Evolutionary conservation across 2,888 invertebrate genomes (phyloP).

Genomic region (Griposia aprilina): DNA sequence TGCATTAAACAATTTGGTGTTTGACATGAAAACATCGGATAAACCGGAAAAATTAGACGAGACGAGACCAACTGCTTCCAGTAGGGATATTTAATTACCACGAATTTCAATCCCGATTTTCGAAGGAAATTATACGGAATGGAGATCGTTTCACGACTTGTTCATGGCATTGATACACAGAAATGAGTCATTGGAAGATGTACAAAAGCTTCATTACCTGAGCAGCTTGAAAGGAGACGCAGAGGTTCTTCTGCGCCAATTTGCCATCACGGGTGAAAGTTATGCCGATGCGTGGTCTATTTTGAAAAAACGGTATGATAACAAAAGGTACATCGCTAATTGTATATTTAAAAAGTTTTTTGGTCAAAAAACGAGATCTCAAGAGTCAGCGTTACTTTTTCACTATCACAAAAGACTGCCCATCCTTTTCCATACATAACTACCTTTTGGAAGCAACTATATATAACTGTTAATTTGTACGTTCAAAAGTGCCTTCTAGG

Average conservation of each 20-base stretch:
- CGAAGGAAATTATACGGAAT: neutral
- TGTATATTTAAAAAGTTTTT: too few relatives aligned
- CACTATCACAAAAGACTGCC: too few relatives aligned
- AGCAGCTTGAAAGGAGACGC: neutral
- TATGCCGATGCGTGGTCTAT: neutral
- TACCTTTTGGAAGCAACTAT: too few relatives aligned
- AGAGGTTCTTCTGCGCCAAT: neutral
- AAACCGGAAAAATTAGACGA: too few relatives aligned
- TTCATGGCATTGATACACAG: neutral
- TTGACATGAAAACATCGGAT: too few relatives aligned
- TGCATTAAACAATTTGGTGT: too few relatives aligned
- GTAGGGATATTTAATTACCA: neutral
- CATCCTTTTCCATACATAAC: too few relatives aligned
- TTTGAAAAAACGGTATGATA: neutral
- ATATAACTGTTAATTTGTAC: too few relatives aligned
- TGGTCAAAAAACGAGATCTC: too few relatives aligned
- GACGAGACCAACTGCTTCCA: neutral
- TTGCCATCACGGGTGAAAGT: neutral
- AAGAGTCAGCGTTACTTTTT: too few relatives aligned
- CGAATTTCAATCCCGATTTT: neutral
- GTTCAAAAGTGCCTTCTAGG: too few relatives aligned
- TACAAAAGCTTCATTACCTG: neutral
- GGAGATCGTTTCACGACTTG: neutral
- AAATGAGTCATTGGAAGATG: constrained; percentile 4
- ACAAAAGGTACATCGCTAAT: too few relatives aligned